A percentile compares a stretch with the other conserved stretches of the same genome.
Conservation (phyloP, 2,113 vertebrate species). For the Alethe diademata region DNA sequence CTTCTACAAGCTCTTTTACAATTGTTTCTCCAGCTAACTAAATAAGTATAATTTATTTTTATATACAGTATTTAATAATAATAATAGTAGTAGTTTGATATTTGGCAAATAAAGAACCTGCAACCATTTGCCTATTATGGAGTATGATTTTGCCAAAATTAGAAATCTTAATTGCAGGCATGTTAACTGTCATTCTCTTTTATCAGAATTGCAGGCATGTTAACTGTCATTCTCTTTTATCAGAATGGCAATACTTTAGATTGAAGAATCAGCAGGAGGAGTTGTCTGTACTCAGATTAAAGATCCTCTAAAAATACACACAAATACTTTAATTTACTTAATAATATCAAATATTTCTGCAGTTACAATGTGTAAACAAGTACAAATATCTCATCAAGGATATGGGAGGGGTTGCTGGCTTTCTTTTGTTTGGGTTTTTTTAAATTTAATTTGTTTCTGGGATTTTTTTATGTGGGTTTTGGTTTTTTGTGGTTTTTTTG, state of each 20-base stretch:
- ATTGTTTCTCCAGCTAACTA: not conserved
- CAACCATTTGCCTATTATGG: not conserved
- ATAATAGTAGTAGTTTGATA: not conserved
- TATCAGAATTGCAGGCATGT: not conserved
- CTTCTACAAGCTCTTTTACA: not conserved
- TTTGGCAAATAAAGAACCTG: not conserved
- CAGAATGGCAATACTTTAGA: not conserved
- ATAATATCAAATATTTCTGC: not conserved
- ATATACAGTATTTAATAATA: not conserved
- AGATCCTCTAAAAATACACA: constrained; percentile 5
- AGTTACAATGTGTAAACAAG: not conserved
- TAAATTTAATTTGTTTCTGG: not conserved
- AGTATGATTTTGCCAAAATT: not conserved
- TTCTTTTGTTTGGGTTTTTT: not conserved
- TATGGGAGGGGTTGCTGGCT: rapidly evolving
- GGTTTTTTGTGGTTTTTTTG: not conserved
- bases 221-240: not conserved
- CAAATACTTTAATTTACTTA: not conserved
- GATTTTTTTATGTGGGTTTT: too few relatives aligned
- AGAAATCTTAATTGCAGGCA: not conserved
- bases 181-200: not conserved
- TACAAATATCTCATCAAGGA: not conserved
- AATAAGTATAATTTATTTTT: not conserved
- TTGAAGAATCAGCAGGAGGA: constrained; percentile 24
- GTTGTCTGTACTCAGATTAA: constrained; percentile 36